Evolutionary conservation across 1,140 invertebrate genomes (phyloP).

Genomic region (Drosophila ogumai): DNA sequence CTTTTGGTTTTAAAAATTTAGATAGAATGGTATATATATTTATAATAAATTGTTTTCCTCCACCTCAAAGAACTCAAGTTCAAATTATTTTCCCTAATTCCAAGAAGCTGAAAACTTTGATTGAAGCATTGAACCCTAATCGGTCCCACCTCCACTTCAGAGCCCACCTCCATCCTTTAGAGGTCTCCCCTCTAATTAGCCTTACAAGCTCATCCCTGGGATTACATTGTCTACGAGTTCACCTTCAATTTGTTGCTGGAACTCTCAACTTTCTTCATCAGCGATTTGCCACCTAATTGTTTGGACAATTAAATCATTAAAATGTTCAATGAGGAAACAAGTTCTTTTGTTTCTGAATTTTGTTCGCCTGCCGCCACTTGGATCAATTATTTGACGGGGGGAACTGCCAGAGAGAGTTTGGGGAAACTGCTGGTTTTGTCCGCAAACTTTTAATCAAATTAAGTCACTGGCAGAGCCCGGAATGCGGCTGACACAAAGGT

Average conservation of each 20-base stretch:
- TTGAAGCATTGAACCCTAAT: conserved; percentile 23
- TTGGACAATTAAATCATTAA: conserved; percentile 76
- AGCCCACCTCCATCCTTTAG: background rate
- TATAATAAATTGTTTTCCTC: background rate
- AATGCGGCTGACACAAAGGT: conserved; percentile 72
- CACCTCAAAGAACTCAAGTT: background rate
- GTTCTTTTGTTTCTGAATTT: conserved; percentile 46
- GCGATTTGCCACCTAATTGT: conserved; percentile 70
- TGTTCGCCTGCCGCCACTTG: conserved; percentile 34
- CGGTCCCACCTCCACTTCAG: background rate
- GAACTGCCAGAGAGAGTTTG: background rate
- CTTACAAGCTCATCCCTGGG: conserved; percentile 32
- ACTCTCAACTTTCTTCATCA: conserved; percentile 39
- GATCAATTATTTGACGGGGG: conserved; percentile 46
- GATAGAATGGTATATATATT: background rate
- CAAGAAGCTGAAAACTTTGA: conserved; percentile 25
- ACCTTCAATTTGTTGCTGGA: conserved; percentile 22
- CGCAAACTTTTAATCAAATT: conserved; percentile 81
- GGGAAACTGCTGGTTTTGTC: conserved; percentile 43
- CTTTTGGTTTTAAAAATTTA: background rate
- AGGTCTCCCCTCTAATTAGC: conserved; percentile 33
- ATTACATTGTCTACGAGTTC: conserved; percentile 41
- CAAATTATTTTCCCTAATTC: background rate
- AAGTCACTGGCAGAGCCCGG: conserved; percentile 71
- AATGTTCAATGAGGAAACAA: conserved; percentile 50